Conservation (phyloP, 2,113 vertebrate species). For the Lamprotornis superbus region DNA sequence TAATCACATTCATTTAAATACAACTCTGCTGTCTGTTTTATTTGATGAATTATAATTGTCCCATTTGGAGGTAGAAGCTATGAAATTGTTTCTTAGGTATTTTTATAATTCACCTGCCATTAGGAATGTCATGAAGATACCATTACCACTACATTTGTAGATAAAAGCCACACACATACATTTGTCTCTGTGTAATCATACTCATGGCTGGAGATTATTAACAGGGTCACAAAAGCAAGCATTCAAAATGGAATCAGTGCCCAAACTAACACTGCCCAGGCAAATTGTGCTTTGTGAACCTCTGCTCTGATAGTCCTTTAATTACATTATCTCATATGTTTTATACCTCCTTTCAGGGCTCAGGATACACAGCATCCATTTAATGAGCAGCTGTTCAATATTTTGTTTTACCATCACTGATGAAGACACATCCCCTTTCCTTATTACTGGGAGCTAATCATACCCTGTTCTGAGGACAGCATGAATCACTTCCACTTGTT, state of each 20-base stretch:
- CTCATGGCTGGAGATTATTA: not conserved
- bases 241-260: not conserved
- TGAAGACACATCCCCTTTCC: not conserved
- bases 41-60: not conserved
- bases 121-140: not conserved
- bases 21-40: not conserved
- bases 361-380: not conserved
- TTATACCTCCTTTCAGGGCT: not conserved
- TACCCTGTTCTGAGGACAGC: not conserved
- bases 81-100: not conserved
- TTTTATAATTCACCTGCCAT: not conserved
- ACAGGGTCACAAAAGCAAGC: not conserved
- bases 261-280: not conserved
- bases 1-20: not conserved
- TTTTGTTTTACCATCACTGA: not conserved
- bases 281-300: not conserved
- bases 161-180: not conserved
- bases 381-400: slow-evolving; percentile 28
- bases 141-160: not conserved
- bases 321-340: not conserved
- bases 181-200: not conserved
- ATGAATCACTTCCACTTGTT: not conserved
- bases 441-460: not conserved
- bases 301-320: not conserved
- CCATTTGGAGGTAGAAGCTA: not conserved